Conservation (phyloP, 2,888 invertebrate genomes). For the Cyaniris semiargus region DNA sequence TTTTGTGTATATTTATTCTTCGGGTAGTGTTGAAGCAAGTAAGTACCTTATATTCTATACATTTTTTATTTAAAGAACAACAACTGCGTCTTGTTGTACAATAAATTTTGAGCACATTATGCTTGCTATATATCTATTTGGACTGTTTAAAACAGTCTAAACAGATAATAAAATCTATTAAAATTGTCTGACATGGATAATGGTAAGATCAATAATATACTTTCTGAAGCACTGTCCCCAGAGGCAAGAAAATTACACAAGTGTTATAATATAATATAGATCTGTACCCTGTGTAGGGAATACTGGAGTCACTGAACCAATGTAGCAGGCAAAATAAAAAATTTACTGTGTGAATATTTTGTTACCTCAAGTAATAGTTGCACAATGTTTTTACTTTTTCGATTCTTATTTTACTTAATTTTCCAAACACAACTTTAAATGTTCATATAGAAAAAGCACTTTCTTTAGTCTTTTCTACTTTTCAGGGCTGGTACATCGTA, state of each 20-base stretch:
- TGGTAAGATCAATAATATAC: too few species aligned
- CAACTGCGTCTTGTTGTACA: neutral
- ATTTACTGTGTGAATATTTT: too few species aligned
- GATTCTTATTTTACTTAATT: neutral
- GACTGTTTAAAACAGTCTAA: neutral
- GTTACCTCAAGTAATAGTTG: too few species aligned
- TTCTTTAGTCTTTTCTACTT: slow-evolving; percentile 20
- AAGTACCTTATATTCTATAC: slow-evolving; percentile 49
- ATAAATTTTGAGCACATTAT: neutral
- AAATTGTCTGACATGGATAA: too few species aligned
- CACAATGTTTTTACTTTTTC: too few species aligned
- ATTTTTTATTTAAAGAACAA: neutral
- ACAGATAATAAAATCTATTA: neutral
- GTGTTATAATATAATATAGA: too few species aligned
- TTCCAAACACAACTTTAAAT: neutral
- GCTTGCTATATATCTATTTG: neutral
- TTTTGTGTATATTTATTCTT: slow-evolving; percentile 87
- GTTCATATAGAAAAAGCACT: slow-evolving; percentile 14
- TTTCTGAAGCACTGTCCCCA: too few species aligned
- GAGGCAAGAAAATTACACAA: too few species aligned
- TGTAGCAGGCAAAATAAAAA: too few species aligned
- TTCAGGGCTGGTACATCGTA: slow-evolving; percentile 99
- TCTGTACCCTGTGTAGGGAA: too few species aligned
- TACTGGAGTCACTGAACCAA: too few species aligned
- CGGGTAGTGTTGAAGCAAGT: slow-evolving; percentile 92